Percentiles rank a stretch among this genome's conserved stretches.
These are phyloP conservation scores for Amblyornis subalaris DNA, from an alignment of 2,113 vertebrate species.

Conservation along the genomic window DNA sequence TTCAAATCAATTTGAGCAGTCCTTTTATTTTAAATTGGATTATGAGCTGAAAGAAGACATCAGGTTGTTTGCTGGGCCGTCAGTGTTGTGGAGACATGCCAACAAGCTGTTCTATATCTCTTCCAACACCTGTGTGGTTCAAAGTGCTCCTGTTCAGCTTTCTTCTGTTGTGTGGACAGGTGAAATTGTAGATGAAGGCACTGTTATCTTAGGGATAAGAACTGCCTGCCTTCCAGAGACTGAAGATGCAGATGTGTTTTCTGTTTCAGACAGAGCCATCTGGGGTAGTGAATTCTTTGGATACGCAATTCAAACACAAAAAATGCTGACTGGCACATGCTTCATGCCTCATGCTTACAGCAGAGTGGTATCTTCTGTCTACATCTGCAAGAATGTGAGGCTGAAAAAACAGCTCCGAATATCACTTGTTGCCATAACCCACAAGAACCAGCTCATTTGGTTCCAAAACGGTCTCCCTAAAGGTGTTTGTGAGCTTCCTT, in stretches of 20 bases:
- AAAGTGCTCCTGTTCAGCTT: conserved; percentile 70
- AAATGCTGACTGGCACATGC: conserved; percentile 49
- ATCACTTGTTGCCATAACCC: conserved; percentile 75
- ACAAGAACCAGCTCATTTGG: conserved; percentile 81
- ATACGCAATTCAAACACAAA: conserved; percentile 71
- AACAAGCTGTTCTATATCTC: conserved; percentile 74
- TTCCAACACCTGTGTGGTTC: conserved; percentile 52
- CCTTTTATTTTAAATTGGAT: conserved; percentile 75
- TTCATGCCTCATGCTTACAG: conserved; percentile 85
- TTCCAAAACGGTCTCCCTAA: conserved; percentile 81
- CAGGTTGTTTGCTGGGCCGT: conserved; percentile 80
- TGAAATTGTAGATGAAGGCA: conserved; percentile 69
- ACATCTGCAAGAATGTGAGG: conserved; percentile 63
- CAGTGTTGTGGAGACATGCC: conserved; percentile 79
- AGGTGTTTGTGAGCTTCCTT: conserved; percentile 83
- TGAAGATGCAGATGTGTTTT: background rate
- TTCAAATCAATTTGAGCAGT: conserved; percentile 68
- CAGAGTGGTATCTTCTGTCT: conserved; percentile 71
- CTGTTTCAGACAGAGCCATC: conserved; percentile 49
- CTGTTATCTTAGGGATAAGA: conserved; percentile 75
- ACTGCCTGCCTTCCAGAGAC: background rate
- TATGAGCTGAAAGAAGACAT: conserved; percentile 74
- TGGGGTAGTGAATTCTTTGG: conserved; percentile 64
- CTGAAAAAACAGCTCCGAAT: conserved; percentile 56
- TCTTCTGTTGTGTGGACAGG: conserved; percentile 76